A percentile compares a stretch with the other conserved stretches of the same genome.
Evolutionary conservation across 2,888 invertebrate species (phyloP).

Genomic region (Leucoptera coffeella): DNA sequence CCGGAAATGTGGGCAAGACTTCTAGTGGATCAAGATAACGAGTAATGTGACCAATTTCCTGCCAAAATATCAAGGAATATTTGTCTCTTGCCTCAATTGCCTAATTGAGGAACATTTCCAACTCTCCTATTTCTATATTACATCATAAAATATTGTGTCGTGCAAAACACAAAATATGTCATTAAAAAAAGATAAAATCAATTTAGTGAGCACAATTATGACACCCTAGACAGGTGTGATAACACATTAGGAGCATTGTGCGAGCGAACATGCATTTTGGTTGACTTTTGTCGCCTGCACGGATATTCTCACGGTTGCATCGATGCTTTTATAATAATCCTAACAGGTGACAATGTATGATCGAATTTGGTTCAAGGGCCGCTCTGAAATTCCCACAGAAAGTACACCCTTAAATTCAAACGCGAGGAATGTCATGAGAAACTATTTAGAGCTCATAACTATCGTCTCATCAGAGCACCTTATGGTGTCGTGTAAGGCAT

Average conservation of each 20-base stretch:
- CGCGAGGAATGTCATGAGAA: constrained; percentile 25
- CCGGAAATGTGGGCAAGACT: constrained; percentile 38
- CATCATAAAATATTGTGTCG: too few species aligned
- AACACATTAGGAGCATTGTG: constrained; percentile 23
- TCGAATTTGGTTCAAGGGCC: too few species aligned
- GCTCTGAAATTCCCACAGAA: constrained; percentile 2
- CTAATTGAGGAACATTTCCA: background rate
- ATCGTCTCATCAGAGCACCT: constrained; percentile 18
- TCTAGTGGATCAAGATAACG: too few species aligned
- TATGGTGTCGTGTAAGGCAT: constrained; percentile 29
- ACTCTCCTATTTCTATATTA: too few species aligned
- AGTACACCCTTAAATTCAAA: too few species aligned
- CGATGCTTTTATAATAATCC: background rate
- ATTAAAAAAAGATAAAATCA: too few species aligned
- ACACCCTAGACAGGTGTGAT: constrained; percentile 30
- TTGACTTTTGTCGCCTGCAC: constrained; percentile 26
- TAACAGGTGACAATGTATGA: constrained; percentile 4
- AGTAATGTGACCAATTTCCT: background rate
- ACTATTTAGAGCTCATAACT: constrained; percentile 8
- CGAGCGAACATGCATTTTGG: constrained; percentile 17
- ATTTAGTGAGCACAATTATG: too few species aligned
- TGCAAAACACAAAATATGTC: too few species aligned
- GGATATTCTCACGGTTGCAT: too few species aligned
- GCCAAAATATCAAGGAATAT: background rate
- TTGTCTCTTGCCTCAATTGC: background rate